Conservation (phyloP, 2,888 invertebrate genomes). For the Diaprepes abbreviatus region DNA sequence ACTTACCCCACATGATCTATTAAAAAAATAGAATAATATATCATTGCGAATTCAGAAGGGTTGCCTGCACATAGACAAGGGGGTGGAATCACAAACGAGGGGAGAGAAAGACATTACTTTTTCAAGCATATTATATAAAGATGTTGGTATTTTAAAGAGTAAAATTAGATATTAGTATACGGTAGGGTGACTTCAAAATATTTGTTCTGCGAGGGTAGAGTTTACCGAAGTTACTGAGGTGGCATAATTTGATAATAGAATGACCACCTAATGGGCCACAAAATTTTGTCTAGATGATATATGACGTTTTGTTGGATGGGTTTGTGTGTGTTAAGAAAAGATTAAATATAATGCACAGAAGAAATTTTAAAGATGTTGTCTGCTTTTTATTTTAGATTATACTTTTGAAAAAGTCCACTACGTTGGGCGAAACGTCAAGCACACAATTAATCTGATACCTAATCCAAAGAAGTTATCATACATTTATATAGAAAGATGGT, state of each 20-base stretch:
- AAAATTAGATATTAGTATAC: slow-evolving; percentile 21
- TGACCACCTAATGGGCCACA: slow-evolving; percentile 25
- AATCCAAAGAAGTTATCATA: too few species aligned
- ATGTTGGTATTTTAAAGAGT: slow-evolving; percentile 31
- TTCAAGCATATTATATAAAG: slow-evolving; percentile 23
- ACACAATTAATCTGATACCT: too few species aligned
- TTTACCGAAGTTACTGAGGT: slow-evolving; percentile 19
- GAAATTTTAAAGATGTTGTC: too few species aligned
- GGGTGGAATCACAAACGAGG: slow-evolving; percentile 22
- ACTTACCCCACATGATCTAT: slow-evolving; percentile 8
- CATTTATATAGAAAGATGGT: too few species aligned
- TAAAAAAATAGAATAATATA: slow-evolving; percentile 24
- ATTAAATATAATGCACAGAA: too few species aligned
- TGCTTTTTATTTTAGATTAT: too few species aligned
- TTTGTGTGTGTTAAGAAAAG: too few species aligned
- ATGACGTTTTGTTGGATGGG: background rate
- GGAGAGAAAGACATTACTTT: slow-evolving; percentile 27
- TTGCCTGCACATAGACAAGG: slow-evolving; percentile 7
- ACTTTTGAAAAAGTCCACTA: too few species aligned
- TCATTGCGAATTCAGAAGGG: slow-evolving; percentile 21
- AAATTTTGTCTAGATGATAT: background rate
- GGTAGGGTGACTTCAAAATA: slow-evolving; percentile 27
- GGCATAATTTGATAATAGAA: slow-evolving; percentile 27
- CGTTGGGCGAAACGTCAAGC: too few species aligned
- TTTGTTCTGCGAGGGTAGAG: slow-evolving; percentile 20